Percentiles rank a stretch among this genome's conserved stretches.
Evolutionary conservation across 2,113 vertebrate genomes (phyloP).

Genomic region (Microcebus jonahi): DNA sequence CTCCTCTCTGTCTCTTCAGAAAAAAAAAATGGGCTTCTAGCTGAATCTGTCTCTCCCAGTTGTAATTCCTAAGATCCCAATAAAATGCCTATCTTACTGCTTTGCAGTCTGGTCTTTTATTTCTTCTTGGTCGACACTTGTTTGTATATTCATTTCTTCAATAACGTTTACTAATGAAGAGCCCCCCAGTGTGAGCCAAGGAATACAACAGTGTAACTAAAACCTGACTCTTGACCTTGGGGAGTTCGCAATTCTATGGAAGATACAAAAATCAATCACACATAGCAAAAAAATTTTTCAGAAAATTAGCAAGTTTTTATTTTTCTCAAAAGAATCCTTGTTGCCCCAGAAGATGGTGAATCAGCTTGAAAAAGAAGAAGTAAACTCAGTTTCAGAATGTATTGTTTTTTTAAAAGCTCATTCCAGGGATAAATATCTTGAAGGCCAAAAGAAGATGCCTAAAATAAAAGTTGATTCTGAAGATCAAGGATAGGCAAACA

Average conservation of each 20-base stretch:
- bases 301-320: conserved; percentile 12
- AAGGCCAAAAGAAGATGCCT: not conserved
- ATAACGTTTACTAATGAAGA: not conserved
- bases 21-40: not conserved
- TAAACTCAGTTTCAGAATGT: not conserved
- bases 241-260: not conserved
- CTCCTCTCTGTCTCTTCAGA: not conserved
- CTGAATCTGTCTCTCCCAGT: not conserved
- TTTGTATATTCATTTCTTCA: not conserved
- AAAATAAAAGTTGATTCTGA: conserved; percentile 27
- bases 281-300: conserved; percentile 1
- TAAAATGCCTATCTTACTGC: not conserved
- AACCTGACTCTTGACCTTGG: not conserved
- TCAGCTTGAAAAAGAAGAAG: not conserved
- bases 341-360: not conserved
- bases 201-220: not conserved
- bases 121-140: not conserved
- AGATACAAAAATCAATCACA: not conserved
- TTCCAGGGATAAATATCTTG: not conserved
- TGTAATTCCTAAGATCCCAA: not conserved
- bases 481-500: not conserved
- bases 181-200: not conserved
- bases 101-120: not conserved
- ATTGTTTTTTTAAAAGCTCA: not conserved
- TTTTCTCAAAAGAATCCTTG: not conserved